phyloP scores from a whole-genome alignment of 2,113 vertebrate genomes.

The Anarhynchus alexandrinus region DNA sequence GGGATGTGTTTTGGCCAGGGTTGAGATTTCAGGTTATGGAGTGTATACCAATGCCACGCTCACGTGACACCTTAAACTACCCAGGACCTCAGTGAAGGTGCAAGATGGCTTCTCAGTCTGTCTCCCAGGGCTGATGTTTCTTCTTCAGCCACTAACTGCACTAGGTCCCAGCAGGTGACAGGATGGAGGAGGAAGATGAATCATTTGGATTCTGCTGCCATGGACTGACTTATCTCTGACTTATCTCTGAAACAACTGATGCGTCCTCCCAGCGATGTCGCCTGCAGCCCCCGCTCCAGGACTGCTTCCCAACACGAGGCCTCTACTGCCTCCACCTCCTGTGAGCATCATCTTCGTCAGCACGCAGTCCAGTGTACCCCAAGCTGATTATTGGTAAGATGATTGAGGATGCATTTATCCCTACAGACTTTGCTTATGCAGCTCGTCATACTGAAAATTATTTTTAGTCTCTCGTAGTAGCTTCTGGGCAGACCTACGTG shows the following conservation, averaged over 20 bases:
- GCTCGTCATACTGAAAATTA: not conserved
- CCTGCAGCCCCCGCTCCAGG: not conserved
- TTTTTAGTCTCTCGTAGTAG: not conserved
- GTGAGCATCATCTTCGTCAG: not conserved
- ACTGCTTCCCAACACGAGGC: not conserved
- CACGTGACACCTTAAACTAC: not conserved
- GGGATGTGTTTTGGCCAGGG: not conserved
- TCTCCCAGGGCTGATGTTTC: not conserved
- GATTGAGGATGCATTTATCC: not conserved
- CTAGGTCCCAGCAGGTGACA: not conserved
- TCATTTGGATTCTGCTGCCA: not conserved
- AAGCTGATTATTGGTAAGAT: not conserved
- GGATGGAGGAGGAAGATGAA: not conserved
- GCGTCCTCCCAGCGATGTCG: not conserved
- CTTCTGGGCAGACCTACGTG: not conserved
- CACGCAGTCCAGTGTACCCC: not conserved
- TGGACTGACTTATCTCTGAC: slow-evolving; percentile 9
- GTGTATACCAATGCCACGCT: not conserved
- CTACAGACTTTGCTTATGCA: not conserved
- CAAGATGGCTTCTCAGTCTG: not conserved
- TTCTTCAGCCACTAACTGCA: not conserved
- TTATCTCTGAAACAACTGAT: not conserved
- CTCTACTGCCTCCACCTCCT: not conserved
- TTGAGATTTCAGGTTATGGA: not conserved
- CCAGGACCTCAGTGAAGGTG: not conserved